Percentiles rank a stretch among this genome's conserved stretches.
These are phyloP conservation scores for Barnardius zonarius DNA, from an alignment of 2,113 vertebrate genomes.

Conservation along the genomic window DNA sequence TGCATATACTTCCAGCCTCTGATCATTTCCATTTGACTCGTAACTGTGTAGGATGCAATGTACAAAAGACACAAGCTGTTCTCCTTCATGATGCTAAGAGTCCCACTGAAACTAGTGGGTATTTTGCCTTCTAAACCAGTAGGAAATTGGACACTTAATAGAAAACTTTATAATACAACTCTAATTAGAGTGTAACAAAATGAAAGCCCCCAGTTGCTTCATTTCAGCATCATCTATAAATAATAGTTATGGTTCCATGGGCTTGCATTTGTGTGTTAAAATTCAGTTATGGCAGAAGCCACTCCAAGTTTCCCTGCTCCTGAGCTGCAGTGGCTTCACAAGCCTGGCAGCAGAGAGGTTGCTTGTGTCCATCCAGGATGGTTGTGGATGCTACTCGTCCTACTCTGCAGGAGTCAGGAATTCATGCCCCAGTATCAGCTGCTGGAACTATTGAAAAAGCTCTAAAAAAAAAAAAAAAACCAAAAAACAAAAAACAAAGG, in stretches of 20 bases:
- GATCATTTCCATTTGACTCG: background rate
- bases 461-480: background rate
- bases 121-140: conserved; percentile 12
- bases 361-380: background rate
- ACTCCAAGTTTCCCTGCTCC: background rate
- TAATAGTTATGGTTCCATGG: background rate
- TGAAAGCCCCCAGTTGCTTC: conserved; percentile 4
- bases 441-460: background rate
- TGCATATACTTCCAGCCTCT: background rate
- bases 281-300: background rate
- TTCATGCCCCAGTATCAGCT: background rate
- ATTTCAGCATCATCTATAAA: background rate
- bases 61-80: background rate
- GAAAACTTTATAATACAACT: conserved; percentile 35
- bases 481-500: background rate
- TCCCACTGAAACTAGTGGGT: background rate
- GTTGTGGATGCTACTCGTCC: background rate
- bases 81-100: background rate
- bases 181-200: conserved; percentile 39
- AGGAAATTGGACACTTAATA: conserved; percentile 25
- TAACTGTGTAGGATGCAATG: background rate
- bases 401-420: background rate
- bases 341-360: background rate
- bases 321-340: background rate
- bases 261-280: background rate